Evolutionary conservation across 2,797 vertebrate genomes (phyloP).

Genomic region (Coreius guichenoti): DNA sequence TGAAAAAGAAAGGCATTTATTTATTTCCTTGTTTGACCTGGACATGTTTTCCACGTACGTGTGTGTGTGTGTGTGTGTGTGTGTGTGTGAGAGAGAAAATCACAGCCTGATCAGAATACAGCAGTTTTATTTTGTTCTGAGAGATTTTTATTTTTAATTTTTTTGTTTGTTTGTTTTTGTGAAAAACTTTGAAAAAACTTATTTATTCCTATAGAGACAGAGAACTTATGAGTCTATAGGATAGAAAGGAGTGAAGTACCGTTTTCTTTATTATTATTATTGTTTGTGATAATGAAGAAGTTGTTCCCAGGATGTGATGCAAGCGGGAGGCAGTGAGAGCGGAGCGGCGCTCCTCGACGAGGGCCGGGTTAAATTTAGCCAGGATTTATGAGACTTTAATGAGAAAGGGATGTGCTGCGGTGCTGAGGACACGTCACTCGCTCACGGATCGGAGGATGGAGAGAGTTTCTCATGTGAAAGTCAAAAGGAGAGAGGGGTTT

Average conservation of each 20-base stretch:
- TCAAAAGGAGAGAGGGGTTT: constrained; percentile 70
- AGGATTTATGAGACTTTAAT: constrained; percentile 97
- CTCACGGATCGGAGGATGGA: constrained; percentile 34
- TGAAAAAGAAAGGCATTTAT: not conserved
- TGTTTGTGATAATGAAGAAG: not conserved
- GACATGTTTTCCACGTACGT: too few species aligned
- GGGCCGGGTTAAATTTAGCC: constrained; percentile 92
- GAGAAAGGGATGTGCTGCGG: constrained; percentile 97
- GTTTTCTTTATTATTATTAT: not conserved
- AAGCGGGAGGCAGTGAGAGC: not conserved
- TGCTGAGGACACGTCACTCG: constrained; percentile 66
- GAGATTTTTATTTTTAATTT: not conserved
- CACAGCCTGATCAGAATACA: not conserved
- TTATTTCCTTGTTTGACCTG: not conserved
- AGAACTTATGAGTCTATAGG: not conserved
- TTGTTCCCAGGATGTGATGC: constrained; percentile 14
- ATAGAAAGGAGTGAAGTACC: not conserved
- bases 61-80: too few species aligned
- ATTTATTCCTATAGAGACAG: not conserved
- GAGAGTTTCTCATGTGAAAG: constrained; percentile 92
- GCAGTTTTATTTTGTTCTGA: too few species aligned
- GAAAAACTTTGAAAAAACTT: not conserved
- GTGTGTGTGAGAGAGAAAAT: too few species aligned
- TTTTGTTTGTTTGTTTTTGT: not conserved
- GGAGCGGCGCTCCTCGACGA: constrained; percentile 83